Conservation (phyloP, 2,888 invertebrate genomes). For the Theretra japonica region DNA sequence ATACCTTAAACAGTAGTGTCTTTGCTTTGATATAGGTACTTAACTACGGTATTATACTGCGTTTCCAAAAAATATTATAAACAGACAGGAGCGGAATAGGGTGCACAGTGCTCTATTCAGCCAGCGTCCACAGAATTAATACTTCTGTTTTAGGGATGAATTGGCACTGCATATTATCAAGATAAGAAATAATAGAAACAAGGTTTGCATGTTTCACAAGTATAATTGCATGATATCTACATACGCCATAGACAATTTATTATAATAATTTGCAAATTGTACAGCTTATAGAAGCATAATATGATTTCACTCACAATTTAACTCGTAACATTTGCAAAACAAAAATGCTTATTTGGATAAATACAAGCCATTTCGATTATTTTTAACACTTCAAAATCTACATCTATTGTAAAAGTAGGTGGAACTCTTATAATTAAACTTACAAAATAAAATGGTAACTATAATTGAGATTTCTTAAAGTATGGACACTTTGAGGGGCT, state of each 20-base stretch:
- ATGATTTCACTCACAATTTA: constrained; percentile 28
- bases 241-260: constrained; percentile 24
- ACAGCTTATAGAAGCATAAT: constrained; percentile 26
- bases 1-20: too few species aligned
- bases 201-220: constrained; percentile 26
- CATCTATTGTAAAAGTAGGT: constrained; percentile 29
- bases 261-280: constrained; percentile 21
- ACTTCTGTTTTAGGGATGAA: too few species aligned
- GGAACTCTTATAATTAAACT: constrained; percentile 42
- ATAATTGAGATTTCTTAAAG: constrained; percentile 49
- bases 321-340: constrained; percentile 28
- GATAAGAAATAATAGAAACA: background rate
- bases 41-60: too few species aligned
- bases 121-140: too few species aligned
- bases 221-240: constrained; percentile 30
- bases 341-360: constrained; percentile 26
- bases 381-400: constrained; percentile 8
- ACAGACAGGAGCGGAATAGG: too few species aligned
- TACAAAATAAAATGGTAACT: constrained; percentile 49
- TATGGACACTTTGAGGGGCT: constrained; percentile 26
- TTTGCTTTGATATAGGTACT: too few species aligned
- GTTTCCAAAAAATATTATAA: too few species aligned
- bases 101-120: too few species aligned
- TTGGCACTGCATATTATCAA: too few species aligned
- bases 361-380: constrained; percentile 22